Evolutionary conservation across 2,113 vertebrate genomes (phyloP), one percentile per base, ranked within the genome.

Genomic region (Dryoscopus gambensis): DNA sequence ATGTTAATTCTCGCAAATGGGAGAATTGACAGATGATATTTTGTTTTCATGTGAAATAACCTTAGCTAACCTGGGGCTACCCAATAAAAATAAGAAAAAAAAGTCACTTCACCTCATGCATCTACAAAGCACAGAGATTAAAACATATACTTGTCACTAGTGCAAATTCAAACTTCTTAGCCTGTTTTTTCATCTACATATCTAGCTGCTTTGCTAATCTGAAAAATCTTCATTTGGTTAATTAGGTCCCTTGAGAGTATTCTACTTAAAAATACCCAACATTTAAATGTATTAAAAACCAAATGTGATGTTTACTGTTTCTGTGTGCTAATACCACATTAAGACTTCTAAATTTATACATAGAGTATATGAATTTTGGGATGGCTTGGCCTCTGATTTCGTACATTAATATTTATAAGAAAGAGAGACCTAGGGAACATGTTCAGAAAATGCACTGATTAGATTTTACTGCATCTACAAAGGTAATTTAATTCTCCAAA

Each of bases 171-270:
- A 25, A 81, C 73, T 84, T 84, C 82, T 74, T 84, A 87, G 80
- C 52, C 52, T 71, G 19, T 49, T 27, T 92, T 94, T 94, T 65
- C 49, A 56, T 68, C 64, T 84, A 30, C 23, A 84, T 68, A 86
- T 81, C 79, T 68, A 78, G 69, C 53, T 94, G 47, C 68, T 82
- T 89, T 87, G 31, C 83, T 95, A 90, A 78, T 93, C 73, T 94
- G 49, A 92, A 93, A 86, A 84, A 55, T 47, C 10, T 7, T 88
- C 90, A 84, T 90, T 94, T 92, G 69, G 49, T 84, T 96, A 97
- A 97, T 97, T 94, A 93, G 49, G 57, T 82, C 92, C 75, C 65
- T 69, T 90, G 92, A 52, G 92, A 95, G n/a, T 94, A 81, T 94
- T 93, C 92, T 71, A 22, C 65, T 87, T 62, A 76, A 92, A 95